Conservation (phyloP, 1,140 invertebrate species). For the Lithobius niger region DNA sequence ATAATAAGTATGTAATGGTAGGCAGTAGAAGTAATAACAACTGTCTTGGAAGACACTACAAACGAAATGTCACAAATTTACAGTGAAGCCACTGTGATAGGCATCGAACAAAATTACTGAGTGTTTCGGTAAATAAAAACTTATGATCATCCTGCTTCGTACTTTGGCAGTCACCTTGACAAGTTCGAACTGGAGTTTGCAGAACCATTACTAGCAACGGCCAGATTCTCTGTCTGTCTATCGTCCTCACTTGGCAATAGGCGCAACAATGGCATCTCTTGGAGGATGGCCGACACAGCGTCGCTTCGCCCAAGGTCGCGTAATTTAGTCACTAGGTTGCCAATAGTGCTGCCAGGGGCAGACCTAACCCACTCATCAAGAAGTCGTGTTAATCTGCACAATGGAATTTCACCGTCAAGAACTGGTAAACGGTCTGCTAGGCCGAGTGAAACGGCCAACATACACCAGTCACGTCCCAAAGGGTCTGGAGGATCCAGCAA, state of each 20-base stretch:
- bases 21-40: no score
- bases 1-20: no score
- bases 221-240: slow-evolving; percentile 9
- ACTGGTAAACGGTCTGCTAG: slow-evolving; percentile 40
- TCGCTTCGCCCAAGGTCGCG: slow-evolving; percentile 39
- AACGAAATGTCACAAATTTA: no score
- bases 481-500: slow-evolving; percentile 61
- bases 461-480: slow-evolving; percentile 68
- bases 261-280: slow-evolving; percentile 34
- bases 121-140: no score
- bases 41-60: no score
- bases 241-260: slow-evolving; percentile 24
- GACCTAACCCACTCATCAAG: slow-evolving; percentile 36
- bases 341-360: slow-evolving; percentile 31
- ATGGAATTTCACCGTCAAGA: slow-evolving; percentile 30
- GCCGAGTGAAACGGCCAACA: slow-evolving; percentile 58
- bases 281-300: slow-evolving; percentile 36
- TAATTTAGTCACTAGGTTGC: slow-evolving; percentile 36
- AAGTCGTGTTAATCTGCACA: slow-evolving; percentile 36
- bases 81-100: no score
- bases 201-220: slow-evolving; percentile 9
- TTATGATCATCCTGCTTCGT: no score
- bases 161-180: slow-evolving; percentile 14
- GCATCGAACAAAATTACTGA: no score
- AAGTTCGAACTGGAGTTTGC: slow-evolving; percentile 17